These are phyloP conservation scores for Camponotus fellah DNA, from an alignment of 2,888 invertebrate species.

Conservation along the genomic window DNA sequence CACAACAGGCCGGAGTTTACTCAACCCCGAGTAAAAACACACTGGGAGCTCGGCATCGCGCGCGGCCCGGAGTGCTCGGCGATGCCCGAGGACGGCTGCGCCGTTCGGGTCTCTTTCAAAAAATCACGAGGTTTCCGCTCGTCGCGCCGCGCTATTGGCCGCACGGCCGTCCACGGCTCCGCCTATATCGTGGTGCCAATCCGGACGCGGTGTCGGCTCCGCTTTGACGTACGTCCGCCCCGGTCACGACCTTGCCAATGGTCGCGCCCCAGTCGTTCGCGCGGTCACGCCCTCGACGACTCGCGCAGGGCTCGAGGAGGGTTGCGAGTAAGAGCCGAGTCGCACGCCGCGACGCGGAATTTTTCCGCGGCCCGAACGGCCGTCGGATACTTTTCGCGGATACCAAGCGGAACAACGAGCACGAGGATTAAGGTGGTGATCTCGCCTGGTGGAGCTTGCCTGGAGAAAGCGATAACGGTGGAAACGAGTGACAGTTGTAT, in stretches of 20 bases:
- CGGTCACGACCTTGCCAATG: slow-evolving; percentile 32
- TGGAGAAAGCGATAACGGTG: slow-evolving; percentile 22
- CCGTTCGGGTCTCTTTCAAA: slow-evolving; percentile 65
- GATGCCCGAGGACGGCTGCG: slow-evolving; percentile 70
- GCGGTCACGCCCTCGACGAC: slow-evolving; percentile 67
- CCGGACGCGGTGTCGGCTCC: not conserved
- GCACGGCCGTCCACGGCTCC: slow-evolving; percentile 43
- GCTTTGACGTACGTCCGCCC: slow-evolving; percentile 43
- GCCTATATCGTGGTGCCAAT: slow-evolving; percentile 59
- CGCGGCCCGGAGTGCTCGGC: slow-evolving; percentile 66
- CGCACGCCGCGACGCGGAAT: slow-evolving; percentile 63
- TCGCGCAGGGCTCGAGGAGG: slow-evolving; percentile 69
- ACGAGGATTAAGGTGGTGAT: slow-evolving; percentile 37
- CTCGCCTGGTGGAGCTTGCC: slow-evolving; percentile 18
- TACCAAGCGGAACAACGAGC: slow-evolving; percentile 35
- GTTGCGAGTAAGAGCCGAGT: slow-evolving; percentile 40
- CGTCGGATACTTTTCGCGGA: slow-evolving; percentile 68
- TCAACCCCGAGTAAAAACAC: slow-evolving; percentile 88
- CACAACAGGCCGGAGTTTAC: slow-evolving; percentile 94
- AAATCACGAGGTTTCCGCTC: slow-evolving; percentile 61
- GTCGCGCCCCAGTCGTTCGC: slow-evolving; percentile 25
- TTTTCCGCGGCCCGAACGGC: slow-evolving; percentile 65
- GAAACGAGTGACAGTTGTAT: slow-evolving; percentile 59
- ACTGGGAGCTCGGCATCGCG: slow-evolving; percentile 79
- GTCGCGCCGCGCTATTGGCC: slow-evolving; percentile 24